phyloP scores from a whole-genome alignment of 2,113 vertebrate species.

The Chrysochloris asiatica region DNA sequence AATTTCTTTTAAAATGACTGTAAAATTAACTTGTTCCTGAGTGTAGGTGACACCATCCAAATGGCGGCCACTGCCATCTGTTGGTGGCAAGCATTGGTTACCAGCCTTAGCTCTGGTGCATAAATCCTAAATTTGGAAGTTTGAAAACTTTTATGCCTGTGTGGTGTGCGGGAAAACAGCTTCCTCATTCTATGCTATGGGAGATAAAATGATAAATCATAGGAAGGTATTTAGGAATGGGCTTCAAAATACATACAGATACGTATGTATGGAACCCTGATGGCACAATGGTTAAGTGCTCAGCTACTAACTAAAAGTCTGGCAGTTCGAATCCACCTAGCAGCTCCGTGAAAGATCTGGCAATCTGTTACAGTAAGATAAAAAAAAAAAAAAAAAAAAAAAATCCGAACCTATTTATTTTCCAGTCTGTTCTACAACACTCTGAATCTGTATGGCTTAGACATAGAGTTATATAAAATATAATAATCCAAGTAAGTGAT shows the following conservation, averaged over 20 bases:
- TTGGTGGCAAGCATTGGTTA: slow-evolving; percentile 35
- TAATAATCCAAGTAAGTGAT: not conserved
- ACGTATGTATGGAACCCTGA: too few relatives aligned
- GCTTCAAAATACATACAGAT: too few relatives aligned
- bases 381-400: too few relatives aligned
- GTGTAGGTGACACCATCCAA: not conserved
- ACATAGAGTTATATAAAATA: not conserved
- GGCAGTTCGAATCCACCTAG: not conserved
- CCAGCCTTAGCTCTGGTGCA: not conserved
- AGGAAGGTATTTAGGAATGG: too few relatives aligned
- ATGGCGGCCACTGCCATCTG: slow-evolving; percentile 53
- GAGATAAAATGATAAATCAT: too few relatives aligned
- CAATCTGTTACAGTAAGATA: too few relatives aligned
- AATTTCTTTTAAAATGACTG: too few relatives aligned
- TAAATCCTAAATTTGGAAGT: not conserved
- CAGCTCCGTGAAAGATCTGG: not conserved
- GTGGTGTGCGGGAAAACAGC: not conserved
- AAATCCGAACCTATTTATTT: slow-evolving; percentile 11
- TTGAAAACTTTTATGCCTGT: not conserved
- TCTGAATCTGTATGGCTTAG: not conserved
- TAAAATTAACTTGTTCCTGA: not conserved
- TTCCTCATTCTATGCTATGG: not conserved
- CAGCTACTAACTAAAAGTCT: not conserved
- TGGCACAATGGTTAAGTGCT: too few relatives aligned
- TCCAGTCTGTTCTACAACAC: not conserved